Evolutionary conservation across 2,888 invertebrate species (phyloP).

Genomic region (Brachypalpus laphriformis): DNA sequence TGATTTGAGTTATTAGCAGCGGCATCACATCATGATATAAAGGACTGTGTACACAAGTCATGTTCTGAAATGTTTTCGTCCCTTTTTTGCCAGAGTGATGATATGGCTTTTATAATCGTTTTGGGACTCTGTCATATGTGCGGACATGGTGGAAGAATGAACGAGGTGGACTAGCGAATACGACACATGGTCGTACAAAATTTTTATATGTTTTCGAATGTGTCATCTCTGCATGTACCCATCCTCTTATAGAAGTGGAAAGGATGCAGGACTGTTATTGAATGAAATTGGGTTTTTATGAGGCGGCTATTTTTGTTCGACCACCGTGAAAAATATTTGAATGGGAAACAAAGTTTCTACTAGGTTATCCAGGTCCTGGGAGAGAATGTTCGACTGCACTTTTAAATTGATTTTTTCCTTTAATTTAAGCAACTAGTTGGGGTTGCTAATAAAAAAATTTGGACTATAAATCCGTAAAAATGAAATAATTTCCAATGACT

Average conservation of each 20-base stretch:
- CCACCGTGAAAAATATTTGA: conserved; percentile 44
- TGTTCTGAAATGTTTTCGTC: conserved; percentile 69
- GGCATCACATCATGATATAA: conserved; percentile 73
- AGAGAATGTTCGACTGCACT: neutral
- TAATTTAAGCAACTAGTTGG: neutral
- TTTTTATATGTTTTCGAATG: conserved; percentile 67
- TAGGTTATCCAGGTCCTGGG: neutral
- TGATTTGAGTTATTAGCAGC: conserved; percentile 74
- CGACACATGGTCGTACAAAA: conserved; percentile 65
- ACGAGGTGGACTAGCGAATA: conserved; percentile 52
- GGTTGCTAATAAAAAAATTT: no score
- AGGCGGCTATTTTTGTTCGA: conserved; percentile 36
- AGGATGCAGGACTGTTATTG: conserved; percentile 57
- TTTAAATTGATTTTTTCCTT: neutral
- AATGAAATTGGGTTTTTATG: conserved; percentile 62
- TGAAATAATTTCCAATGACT: no score
- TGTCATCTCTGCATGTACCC: conserved; percentile 42
- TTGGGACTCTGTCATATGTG: conserved; percentile 48
- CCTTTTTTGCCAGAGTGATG: conserved; percentile 53
- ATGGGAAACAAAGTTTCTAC: conserved; percentile 17
- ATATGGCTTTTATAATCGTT: conserved; percentile 56
- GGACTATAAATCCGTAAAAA: no score
- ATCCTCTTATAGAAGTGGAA: conserved; percentile 27
- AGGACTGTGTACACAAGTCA: conserved; percentile 72
- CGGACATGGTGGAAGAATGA: conserved; percentile 43